phyloP scores from a whole-genome alignment of 1,140 invertebrate genomes.

The Pogonomyrmex californicus region DNA sequence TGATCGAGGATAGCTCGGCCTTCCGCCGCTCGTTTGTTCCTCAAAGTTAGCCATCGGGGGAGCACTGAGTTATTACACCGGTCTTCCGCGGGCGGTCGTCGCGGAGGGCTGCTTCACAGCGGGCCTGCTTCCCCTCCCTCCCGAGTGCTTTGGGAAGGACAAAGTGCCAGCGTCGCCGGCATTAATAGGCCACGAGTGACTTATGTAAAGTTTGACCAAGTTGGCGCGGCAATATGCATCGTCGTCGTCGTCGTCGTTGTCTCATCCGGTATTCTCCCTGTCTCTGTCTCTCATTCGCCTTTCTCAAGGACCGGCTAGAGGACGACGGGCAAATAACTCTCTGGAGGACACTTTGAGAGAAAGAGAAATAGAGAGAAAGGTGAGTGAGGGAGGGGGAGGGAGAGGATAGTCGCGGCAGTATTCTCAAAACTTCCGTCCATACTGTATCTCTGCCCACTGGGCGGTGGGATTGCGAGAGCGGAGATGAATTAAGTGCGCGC shows the following conservation, averaged over 20 bases:
- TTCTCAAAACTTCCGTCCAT: conserved; percentile 55
- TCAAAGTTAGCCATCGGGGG: background rate
- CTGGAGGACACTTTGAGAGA: conserved; percentile 71
- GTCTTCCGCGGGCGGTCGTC: conserved; percentile 31
- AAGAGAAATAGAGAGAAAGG: background rate
- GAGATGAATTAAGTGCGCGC: conserved; percentile 53
- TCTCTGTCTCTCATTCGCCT: conserved; percentile 34
- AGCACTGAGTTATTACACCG: conserved; percentile 58
- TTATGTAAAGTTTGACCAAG: conserved; percentile 66
- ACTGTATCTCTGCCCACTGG: conserved; percentile 31
- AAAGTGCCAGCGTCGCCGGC: conserved; percentile 46
- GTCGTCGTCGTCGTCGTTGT: conserved; percentile 28
- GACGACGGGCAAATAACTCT: conserved; percentile 64
- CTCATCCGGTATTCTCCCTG: background rate
- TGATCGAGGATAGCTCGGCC: conserved; percentile 64
- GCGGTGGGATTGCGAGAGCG: conserved; percentile 21
- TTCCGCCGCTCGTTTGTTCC: conserved; percentile 55
- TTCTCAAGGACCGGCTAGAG: conserved; percentile 12
- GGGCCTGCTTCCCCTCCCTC: background rate
- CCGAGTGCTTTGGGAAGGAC: conserved; percentile 30
- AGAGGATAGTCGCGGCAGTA: background rate
- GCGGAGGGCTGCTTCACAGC: conserved; percentile 35
- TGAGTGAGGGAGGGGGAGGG: too few relatives aligned
- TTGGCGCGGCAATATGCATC: conserved; percentile 63
- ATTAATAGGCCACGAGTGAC: conserved; percentile 71